Evolutionary conservation across 1,140 invertebrate species (phyloP).

Genomic region (Mactra quadrangularis): DNA sequence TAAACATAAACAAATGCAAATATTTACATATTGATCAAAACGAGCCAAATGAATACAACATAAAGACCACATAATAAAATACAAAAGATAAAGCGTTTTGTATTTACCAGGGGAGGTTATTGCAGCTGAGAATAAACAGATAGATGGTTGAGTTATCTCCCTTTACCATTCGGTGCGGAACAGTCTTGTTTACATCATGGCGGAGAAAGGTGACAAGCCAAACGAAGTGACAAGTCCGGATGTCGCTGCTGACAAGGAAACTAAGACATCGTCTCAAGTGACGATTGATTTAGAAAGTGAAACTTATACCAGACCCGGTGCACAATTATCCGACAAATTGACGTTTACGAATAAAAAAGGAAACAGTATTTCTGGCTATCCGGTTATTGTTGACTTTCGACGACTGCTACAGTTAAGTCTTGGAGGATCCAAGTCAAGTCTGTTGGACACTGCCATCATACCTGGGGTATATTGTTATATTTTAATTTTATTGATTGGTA

Average conservation of each 20-base stretch:
- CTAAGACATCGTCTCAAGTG: too few species aligned
- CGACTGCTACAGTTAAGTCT: conserved; percentile 71
- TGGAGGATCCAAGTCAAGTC: conserved; percentile 34
- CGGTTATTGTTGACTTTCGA: conserved; percentile 79
- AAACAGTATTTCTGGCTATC: conserved; percentile 68
- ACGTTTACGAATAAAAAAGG: conserved; percentile 75
- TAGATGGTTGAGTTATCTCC: conserved; percentile 43
- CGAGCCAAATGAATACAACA: too few species aligned
- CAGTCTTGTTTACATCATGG: conserved; percentile 80
- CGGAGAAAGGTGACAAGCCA: conserved; percentile 55
- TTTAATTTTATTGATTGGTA: conserved; percentile 1
- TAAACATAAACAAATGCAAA: too few species aligned
- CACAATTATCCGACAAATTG: conserved; percentile 74
- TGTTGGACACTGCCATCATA: conserved; percentile 70
- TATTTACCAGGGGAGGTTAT: too few species aligned
- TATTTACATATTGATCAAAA: too few species aligned
- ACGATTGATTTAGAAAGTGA: conserved; percentile 59
- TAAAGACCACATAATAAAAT: too few species aligned
- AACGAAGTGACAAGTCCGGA: too few species aligned
- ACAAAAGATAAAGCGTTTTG: too few species aligned
- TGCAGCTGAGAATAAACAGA: too few species aligned
- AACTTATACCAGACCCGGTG: conserved; percentile 70
- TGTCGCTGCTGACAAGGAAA: too few species aligned
- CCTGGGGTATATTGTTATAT: conserved; percentile 70
- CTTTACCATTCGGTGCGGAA: conserved; percentile 71